A percentile compares a stretch with the other conserved stretches of the same genome.
phyloP scores from a whole-genome alignment of 2,797 vertebrate species.

The Helarctos malayanus region DNA sequence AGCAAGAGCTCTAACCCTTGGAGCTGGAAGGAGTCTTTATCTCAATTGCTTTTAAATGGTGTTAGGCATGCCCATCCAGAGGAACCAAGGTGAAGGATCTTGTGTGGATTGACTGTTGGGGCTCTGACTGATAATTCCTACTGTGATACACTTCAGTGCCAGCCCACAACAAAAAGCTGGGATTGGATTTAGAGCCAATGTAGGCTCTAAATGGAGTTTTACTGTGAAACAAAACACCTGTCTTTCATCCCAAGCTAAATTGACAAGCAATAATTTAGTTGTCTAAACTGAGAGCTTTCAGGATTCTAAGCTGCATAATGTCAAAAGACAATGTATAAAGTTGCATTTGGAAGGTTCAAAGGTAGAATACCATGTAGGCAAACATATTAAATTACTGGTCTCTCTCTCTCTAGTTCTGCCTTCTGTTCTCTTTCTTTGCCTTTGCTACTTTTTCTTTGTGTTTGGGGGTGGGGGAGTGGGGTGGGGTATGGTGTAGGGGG shows the following conservation, averaged over 20 bases:
- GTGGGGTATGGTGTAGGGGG: not conserved
- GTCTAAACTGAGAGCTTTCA: constrained; percentile 91
- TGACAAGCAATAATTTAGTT: constrained; percentile 92
- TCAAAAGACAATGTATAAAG: constrained; percentile 87
- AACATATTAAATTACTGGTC: constrained; percentile 80
- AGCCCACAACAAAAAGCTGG: constrained; percentile 81
- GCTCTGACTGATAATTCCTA: constrained; percentile 70
- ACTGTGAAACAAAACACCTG: constrained; percentile 91
- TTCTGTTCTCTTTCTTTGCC: constrained; percentile 57
- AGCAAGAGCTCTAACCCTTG: constrained; percentile 1
- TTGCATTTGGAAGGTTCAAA: constrained; percentile 90
- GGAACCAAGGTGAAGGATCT: constrained; percentile 70
- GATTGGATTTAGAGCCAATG: constrained; percentile 84
- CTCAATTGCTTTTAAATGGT: constrained; percentile 70
- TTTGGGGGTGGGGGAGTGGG: not conserved
- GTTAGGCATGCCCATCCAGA: constrained; percentile 49
- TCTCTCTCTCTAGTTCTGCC: constrained; percentile 36
- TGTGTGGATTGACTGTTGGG: constrained; percentile 73
- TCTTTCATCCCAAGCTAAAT: constrained; percentile 89
- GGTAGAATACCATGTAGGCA: constrained; percentile 88
- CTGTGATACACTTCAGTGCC: constrained; percentile 71
- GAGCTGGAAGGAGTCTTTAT: constrained; percentile 70
- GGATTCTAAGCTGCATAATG: constrained; percentile 89
- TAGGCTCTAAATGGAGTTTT: constrained; percentile 87
- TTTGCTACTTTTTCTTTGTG: constrained; percentile 49